These are phyloP conservation scores for Hippocampus guttulatus DNA, from an alignment of 2,113 vertebrate genomes.

Conservation along the genomic window DNA sequence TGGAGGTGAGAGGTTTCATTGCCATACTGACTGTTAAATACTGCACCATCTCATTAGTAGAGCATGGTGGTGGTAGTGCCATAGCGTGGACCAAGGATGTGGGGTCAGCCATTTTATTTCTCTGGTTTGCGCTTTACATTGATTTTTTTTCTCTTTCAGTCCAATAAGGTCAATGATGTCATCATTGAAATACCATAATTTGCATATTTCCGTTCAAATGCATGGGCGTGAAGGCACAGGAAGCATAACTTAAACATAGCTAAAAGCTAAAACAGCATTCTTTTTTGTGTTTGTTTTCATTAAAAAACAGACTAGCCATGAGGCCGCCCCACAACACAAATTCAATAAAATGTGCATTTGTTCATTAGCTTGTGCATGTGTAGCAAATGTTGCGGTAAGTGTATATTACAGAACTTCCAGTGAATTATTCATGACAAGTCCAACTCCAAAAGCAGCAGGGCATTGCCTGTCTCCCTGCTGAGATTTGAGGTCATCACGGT, in stretches of 20 bases:
- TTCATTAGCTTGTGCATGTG: not conserved
- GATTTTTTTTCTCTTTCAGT: no score
- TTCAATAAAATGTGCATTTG: not conserved
- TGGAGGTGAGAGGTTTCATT: constrained; percentile 36
- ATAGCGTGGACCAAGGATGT: no score
- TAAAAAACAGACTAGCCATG: not conserved
- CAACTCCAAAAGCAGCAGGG: constrained; percentile 49
- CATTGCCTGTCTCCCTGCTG: constrained; percentile 29
- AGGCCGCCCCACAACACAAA: not conserved
- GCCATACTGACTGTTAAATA: constrained; percentile 19
- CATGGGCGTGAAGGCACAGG: no score
- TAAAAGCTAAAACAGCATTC: no score
- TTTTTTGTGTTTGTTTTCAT: no score
- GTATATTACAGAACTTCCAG: constrained; percentile 34
- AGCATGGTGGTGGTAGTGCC: no score
- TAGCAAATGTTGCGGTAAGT: not conserved
- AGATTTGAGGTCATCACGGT: constrained; percentile 47
- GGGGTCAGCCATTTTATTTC: no score
- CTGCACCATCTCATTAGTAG: not conserved
- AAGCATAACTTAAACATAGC: no score
- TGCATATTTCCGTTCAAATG: no score
- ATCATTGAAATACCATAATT: no score
- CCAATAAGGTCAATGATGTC: no score
- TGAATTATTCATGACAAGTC: constrained; percentile 59
- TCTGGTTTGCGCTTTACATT: no score